phyloP scores from a whole-genome alignment of 2,888 invertebrate species.

The Cartodere bifasciata region DNA sequence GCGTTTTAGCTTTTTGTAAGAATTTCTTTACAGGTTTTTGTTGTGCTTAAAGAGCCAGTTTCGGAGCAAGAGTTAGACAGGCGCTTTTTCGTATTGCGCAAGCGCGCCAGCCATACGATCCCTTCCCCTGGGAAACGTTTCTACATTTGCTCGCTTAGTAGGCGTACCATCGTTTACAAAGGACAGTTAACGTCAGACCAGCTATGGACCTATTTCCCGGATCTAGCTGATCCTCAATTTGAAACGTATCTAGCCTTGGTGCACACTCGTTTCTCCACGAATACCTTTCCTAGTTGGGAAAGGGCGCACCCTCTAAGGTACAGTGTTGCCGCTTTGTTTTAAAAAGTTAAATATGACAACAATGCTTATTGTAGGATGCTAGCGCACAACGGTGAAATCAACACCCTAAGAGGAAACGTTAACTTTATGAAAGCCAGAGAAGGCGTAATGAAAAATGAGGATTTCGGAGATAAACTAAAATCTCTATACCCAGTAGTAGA shows the following conservation, averaged over 20 bases:
- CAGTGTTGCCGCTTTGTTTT: slow-evolving; percentile 4
- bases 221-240: slow-evolving; percentile 61
- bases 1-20: no score
- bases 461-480: slow-evolving; percentile 73
- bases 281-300: slow-evolving; percentile 99
- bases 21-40: slow-evolving; percentile 57
- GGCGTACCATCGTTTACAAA: slow-evolving; percentile 90
- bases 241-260: slow-evolving; percentile 93
- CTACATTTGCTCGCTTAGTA: slow-evolving; percentile 91
- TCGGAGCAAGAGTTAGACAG: slow-evolving; percentile 29
- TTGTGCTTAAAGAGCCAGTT: slow-evolving; percentile 20
- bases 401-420: slow-evolving; percentile 95
- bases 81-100: slow-evolving; percentile 68
- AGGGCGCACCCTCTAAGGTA: slow-evolving; percentile 94
- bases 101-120: slow-evolving; percentile 83
- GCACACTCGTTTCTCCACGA: slow-evolving; percentile 97
- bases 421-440: slow-evolving; percentile 98
- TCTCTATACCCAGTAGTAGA: slow-evolving; percentile 95
- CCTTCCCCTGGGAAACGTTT: slow-evolving; percentile 77
- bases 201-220: slow-evolving; percentile 67
- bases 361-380: slow-evolving; percentile 45
- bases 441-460: slow-evolving; percentile 85
- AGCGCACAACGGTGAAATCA: slow-evolving; percentile 99
- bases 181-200: slow-evolving; percentile 95
- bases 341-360: slow-evolving; percentile 1